Percentiles rank a stretch among this genome's conserved stretches.
These are phyloP conservation scores for Uloborus diversus DNA, from an alignment of 1,140 invertebrate species.

Conservation along the genomic window DNA sequence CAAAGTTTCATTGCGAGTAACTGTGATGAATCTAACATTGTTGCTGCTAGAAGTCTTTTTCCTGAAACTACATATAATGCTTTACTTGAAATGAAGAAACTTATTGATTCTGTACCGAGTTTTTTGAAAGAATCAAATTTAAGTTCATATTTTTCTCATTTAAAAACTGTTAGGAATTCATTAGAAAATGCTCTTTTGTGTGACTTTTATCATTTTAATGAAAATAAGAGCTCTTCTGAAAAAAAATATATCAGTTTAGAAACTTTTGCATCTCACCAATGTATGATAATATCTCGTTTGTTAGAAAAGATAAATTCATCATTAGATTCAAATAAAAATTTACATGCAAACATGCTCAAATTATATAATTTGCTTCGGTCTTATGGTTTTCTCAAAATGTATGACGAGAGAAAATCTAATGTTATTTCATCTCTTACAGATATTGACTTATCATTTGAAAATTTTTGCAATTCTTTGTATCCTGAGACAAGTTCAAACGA, in stretches of 20 bases:
- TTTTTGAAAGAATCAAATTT: not conserved
- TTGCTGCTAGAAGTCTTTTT: no score
- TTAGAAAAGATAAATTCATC: slow-evolving; percentile 10
- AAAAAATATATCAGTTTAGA: no score
- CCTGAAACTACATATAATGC: no score
- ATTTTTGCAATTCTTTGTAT: no score
- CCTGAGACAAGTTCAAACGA: no score
- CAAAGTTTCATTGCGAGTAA: no score
- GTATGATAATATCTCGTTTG: slow-evolving; percentile 10
- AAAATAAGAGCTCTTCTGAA: not conserved
- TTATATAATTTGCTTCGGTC: slow-evolving; percentile 35
- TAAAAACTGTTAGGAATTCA: not conserved
- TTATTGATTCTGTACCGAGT: not conserved
- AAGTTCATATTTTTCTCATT: not conserved
- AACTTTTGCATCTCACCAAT: no score
- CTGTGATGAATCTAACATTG: no score
- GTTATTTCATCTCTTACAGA: not conserved
- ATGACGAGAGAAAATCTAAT: not conserved
- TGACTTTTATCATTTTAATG: not conserved
- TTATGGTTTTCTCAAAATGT: slow-evolving; percentile 25
- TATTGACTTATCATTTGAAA: no score
- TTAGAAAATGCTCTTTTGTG: not conserved
- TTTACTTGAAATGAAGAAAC: not conserved
- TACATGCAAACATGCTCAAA: not conserved
- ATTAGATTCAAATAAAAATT: slow-evolving; percentile 8